phyloP scores from a whole-genome alignment of 2,113 vertebrate genomes.

The Passer domesticus region DNA sequence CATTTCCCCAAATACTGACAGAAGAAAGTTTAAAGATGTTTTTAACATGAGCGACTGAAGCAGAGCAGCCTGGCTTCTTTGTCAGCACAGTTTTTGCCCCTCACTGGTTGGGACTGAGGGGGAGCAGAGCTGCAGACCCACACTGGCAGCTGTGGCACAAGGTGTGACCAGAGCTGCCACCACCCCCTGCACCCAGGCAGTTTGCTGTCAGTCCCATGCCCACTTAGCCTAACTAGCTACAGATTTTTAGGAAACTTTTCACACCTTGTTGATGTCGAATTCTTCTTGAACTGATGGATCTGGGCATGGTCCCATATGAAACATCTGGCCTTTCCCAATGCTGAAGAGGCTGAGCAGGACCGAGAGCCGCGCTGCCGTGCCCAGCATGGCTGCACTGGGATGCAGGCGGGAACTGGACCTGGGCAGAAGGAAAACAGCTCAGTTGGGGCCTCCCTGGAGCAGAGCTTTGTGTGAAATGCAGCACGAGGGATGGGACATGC shows the following conservation, averaged over 20 bases:
- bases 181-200: neutral
- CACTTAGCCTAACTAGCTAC: neutral
- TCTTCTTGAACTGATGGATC: conserved; percentile 80
- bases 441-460: neutral
- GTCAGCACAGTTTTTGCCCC: neutral
- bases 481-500: neutral
- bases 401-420: neutral
- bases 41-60: neutral
- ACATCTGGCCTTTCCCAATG: conserved; percentile 74
- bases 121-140: rapidly evolving
- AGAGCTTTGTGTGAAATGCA: neutral
- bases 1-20: conserved; percentile 84
- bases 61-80: neutral
- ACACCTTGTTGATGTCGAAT: conserved; percentile 84
- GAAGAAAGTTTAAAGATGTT: neutral
- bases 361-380: neutral
- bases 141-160: neutral
- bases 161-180: neutral
- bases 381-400: conserved; percentile 8
- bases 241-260: neutral
- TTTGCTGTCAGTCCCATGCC: neutral
- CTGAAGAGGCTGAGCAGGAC: conserved; percentile 35
- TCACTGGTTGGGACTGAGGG: rapidly evolving
- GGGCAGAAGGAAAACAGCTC: neutral
- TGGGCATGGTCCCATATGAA: conserved; percentile 85